Conservation (phyloP, 1,140 invertebrate species). For the Triops cancriformis region DNA sequence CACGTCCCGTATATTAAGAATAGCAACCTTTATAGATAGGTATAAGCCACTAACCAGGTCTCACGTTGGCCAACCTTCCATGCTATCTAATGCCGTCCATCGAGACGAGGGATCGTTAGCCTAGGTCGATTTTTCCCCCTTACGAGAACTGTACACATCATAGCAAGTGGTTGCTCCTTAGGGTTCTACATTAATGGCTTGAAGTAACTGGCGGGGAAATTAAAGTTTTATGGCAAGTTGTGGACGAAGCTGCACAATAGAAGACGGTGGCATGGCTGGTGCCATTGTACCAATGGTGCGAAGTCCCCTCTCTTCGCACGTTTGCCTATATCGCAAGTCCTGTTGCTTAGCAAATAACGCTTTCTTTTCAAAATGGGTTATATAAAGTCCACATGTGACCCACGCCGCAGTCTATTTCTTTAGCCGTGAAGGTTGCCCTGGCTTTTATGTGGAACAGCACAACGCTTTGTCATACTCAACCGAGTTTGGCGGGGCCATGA, state of each 20-base stretch:
- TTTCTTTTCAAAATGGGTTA: background rate
- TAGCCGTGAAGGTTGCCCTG: background rate
- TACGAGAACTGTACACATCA: too few species aligned
- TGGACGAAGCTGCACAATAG: background rate
- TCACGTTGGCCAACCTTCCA: too few species aligned
- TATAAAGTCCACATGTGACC: background rate
- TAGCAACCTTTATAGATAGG: too few species aligned
- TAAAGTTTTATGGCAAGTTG: background rate
- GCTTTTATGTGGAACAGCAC: background rate
- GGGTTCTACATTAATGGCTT: too few species aligned
- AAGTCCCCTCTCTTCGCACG: background rate
- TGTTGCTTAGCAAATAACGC: background rate
- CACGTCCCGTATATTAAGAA: too few species aligned
- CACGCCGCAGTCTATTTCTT: background rate
- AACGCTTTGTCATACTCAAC: background rate
- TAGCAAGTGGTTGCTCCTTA: too few species aligned
- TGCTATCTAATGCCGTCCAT: too few species aligned
- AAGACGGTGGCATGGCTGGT: background rate
- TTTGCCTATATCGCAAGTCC: background rate
- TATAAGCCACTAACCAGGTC: too few species aligned
- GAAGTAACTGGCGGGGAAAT: too few species aligned
- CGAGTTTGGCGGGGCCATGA: background rate
- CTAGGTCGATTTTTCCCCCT: too few species aligned
- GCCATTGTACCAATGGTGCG: slow-evolving; percentile 5
- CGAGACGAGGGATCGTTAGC: too few species aligned